A percentile compares a stretch with the other conserved stretches of the same genome.
Evolutionary conservation across 2,888 invertebrate species (phyloP).

Genomic region (Buathra laborator): DNA sequence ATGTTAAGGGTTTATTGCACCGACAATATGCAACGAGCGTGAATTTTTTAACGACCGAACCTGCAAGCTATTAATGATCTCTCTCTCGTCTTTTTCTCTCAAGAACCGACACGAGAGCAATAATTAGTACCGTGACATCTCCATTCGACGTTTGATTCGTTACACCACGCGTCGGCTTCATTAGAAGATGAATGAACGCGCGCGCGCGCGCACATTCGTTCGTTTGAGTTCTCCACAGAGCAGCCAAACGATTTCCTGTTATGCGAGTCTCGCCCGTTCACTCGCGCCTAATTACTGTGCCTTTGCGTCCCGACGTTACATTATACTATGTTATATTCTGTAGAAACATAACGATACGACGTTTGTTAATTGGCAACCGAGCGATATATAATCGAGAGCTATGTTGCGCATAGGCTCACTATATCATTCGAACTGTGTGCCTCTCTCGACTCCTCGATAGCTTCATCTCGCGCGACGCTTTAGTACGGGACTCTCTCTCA

Average conservation of each 20-base stretch:
- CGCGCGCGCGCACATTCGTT: background rate
- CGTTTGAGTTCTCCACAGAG: slow-evolving; percentile 17
- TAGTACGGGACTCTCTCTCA: slow-evolving; percentile 5
- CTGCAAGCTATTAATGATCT: background rate
- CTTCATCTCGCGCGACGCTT: slow-evolving; percentile 15
- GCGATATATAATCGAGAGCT: slow-evolving; percentile 56
- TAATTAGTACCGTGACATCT: slow-evolving; percentile 80
- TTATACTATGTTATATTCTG: slow-evolving; percentile 50
- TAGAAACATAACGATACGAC: slow-evolving; percentile 60
- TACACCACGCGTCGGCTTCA: slow-evolving; percentile 74
- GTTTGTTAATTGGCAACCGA: slow-evolving; percentile 65
- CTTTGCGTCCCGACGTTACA: slow-evolving; percentile 26
- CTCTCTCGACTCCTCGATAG: background rate
- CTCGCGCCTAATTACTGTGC: slow-evolving; percentile 30
- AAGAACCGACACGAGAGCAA: slow-evolving; percentile 53
- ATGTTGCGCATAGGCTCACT: slow-evolving; percentile 5
- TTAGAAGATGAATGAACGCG: slow-evolving; percentile 78
- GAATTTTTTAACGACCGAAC: background rate
- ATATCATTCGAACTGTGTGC: slow-evolving; percentile 28
- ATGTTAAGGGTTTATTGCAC: background rate
- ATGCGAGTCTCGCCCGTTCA: slow-evolving; percentile 14
- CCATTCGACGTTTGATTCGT: slow-evolving; percentile 75
- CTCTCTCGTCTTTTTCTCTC: slow-evolving; percentile 10
- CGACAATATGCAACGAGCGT: background rate
- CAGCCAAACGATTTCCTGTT: slow-evolving; percentile 30